Evolutionary conservation across 2,113 vertebrate genomes (phyloP), one percentile per base, ranked within the genome.

Genomic region (Urocolius indicus): DNA sequence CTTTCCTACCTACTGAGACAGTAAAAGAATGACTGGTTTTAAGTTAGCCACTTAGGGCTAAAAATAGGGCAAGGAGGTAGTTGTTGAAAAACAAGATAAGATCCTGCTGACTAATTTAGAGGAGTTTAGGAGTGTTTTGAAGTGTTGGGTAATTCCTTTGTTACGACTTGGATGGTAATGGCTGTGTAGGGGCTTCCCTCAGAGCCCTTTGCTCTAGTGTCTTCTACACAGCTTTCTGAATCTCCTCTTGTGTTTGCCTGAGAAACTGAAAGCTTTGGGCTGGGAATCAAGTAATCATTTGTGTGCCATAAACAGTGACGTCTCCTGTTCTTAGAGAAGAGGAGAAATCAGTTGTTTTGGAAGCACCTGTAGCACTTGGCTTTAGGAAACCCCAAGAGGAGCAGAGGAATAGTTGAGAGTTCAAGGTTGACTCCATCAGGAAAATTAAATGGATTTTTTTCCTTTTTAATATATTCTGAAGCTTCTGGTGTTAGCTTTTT

Each of bases 11-110:
- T 93, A 13, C 65, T 74, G 65, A 89, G 80, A 80, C 27, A 75
- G 73, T 67, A 32, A 74, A 95, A 69, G 76, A 77, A 62, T 92
- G 63, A 52, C 62, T 94, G 84, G 23, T 45, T 94, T 89, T 62
- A 49, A 87, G 51, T 43, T 86, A 36, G 45, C 72, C 81, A 41
- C 57, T 90, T 48, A 55, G 85, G 30, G 75, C 52, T 95, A 67
- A 89, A 52, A 52, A 52, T 52, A 52, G 46, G 19, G 51, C 51
- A 52, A 52, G 51, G 24, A 52, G 51, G 9, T 24, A 52, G 51
- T 26, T 23, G 24, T 23, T 52, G 51, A 52, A 61, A 81, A 93
- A 30, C 21, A 16, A 73, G 68, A 23, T 65, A 36, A 80, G 86
- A 73, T 55, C 49, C 67, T 23, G 9, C 68, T 90, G 90, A 41